Evolutionary conservation across 2,888 invertebrate genomes (phyloP).

Genomic region (Clusia tigrina): DNA sequence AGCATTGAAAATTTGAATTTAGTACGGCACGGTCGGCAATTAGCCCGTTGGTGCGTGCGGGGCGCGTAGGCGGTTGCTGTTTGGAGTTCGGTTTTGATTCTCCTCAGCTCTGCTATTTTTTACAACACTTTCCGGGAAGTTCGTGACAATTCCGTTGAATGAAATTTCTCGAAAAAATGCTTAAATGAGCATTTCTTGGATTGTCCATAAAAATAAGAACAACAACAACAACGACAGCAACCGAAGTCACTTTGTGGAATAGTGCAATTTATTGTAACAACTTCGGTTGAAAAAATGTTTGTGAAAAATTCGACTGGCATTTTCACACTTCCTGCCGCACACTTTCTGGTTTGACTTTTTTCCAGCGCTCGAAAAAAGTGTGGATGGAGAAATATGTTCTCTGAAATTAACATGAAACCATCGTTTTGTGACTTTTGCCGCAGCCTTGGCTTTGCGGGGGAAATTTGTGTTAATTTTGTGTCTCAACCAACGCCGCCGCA

Average conservation of each 20-base stretch:
- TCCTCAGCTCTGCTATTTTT: not conserved
- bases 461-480: not conserved
- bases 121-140: not conserved
- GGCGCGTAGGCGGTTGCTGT: not conserved
- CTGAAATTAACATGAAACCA: not conserved
- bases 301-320: not conserved
- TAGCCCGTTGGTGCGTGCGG: not conserved
- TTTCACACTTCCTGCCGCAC: not conserved
- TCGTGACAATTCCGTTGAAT: not conserved
- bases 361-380: not conserved
- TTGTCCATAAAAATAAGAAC: no score
- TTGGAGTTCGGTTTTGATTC: not conserved
- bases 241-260: no score
- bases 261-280: not conserved
- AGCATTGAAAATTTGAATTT: constrained; percentile 8
- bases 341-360: constrained; percentile 6
- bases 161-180: not conserved
- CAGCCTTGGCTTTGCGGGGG: constrained; percentile 3
- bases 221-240: no score
- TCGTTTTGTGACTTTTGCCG: not conserved
- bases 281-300: not conserved
- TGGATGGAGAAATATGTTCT: not conserved
- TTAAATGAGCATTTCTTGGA: no score
- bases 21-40: not conserved
- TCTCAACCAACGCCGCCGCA: not conserved